Evolutionary conservation across 2,888 invertebrate species (phyloP), one percentile per base, ranked within the genome.

Genomic region (Cenopis cana): DNA sequence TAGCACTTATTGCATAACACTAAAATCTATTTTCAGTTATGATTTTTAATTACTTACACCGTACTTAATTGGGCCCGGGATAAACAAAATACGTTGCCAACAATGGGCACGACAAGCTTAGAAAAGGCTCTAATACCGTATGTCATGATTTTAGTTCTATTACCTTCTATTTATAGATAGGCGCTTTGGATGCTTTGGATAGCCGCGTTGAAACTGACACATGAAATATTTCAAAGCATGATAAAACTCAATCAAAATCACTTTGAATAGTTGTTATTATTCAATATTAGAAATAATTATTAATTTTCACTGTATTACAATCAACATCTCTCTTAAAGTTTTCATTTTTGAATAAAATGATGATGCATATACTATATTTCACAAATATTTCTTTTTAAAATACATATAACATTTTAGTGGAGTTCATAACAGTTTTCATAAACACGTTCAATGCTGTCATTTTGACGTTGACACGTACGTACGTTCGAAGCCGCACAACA

Each of bases 21-120:
- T 55, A 17, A 14, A 14, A 9, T 29, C 24, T 38, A 38, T 52
- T 11, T 20, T 41, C 29, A 18, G 6, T 11, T 18, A 61, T 41
- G 20, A 4, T 12, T 52, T 62, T 65, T 61, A 57, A 66, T 52
- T 73, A 91, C 93, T 87, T 81, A 93, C 93, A 91, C 74, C 1
- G 87, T 85, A 80, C 85, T 87, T 71, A 90, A 69, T 78, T 91
- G 91, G 38, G 82, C 84, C 76, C 93, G 82, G 72, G 88, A 78
- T 78, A 92, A 76, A 81, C 85, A 88, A 83, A 90, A 66, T 75
- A 84, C 79, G 84, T 87, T 90, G 6, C 88, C 84, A 46, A 88
- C 69, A 50, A 86, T 75, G 61, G 93, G 93, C 67, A 85, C 89
- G 50, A 86, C 82, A 73, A 91, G 80, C 80, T 82, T 89, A 55